Percentiles rank a stretch among this genome's conserved stretches.
Conservation (phyloP, 2,113 vertebrate species). For the Gasterosteus nipponicus region DNA sequence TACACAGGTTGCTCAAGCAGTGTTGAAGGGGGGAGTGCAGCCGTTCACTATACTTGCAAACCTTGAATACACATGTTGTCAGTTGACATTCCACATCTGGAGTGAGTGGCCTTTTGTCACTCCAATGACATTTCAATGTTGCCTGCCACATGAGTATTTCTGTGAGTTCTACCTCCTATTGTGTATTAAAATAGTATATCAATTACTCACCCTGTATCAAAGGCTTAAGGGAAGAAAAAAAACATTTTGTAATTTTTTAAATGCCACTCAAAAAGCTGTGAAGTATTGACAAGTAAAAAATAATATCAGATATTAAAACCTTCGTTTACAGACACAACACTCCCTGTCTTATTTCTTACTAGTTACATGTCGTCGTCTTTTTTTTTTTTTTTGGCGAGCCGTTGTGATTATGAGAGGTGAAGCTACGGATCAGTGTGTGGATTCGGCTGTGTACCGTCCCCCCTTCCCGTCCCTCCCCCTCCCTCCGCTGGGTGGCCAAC, state of each 20-base stretch:
- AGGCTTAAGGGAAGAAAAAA: neutral
- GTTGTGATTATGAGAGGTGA: slow-evolving; percentile 4
- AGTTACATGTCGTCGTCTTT: no score
- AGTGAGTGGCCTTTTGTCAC: neutral
- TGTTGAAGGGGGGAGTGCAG: neutral
- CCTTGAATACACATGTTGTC: neutral
- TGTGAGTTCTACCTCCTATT: neutral
- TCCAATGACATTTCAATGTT: neutral
- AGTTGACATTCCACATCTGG: neutral
- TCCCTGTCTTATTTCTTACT: no score
- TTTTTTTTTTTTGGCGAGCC: neutral
- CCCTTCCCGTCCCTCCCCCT: neutral
- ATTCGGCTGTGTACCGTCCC: neutral
- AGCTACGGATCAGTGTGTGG: slow-evolving; percentile 12
- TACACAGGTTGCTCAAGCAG: neutral
- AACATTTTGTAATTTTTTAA: neutral
- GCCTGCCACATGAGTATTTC: neutral
- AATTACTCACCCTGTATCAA: neutral
- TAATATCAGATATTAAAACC: neutral
- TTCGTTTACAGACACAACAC: neutral
- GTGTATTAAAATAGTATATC: neutral
- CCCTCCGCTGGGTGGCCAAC: slow-evolving; percentile 36
- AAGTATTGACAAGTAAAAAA: no score
- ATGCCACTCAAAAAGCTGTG: neutral
- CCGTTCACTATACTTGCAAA: neutral